A percentile compares a stretch with the other conserved stretches of the same genome.
These are phyloP conservation scores for Todiramphus saurophagus DNA, from an alignment of 2,113 vertebrate genomes.

Conservation along the genomic window DNA sequence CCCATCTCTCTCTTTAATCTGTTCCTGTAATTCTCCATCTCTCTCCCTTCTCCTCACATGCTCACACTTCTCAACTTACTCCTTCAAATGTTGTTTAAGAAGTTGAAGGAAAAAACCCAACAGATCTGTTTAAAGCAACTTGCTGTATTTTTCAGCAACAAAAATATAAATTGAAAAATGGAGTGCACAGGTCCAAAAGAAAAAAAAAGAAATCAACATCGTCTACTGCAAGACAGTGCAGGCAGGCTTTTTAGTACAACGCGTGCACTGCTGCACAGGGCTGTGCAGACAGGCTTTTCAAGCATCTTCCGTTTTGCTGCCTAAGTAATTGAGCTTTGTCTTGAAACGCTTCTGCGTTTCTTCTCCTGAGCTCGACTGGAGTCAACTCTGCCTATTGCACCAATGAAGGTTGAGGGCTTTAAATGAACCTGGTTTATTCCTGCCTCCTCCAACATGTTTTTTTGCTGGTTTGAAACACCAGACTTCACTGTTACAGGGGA, in stretches of 20 bases:
- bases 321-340: background rate
- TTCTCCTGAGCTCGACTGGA: background rate
- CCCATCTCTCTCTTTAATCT: background rate
- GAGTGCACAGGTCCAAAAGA: background rate
- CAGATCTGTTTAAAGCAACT: background rate
- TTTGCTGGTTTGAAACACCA: background rate
- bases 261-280: background rate
- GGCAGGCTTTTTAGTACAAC: background rate
- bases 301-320: background rate
- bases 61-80: background rate
- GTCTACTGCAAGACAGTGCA: background rate
- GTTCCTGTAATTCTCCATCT: background rate
- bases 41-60: background rate
- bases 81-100: background rate
- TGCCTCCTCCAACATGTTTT: background rate
- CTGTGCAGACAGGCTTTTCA: background rate
- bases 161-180: background rate
- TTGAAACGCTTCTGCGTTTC: background rate
- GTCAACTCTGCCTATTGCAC: accelerated
- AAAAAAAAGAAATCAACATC: background rate
- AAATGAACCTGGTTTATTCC: background rate
- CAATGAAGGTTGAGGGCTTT: background rate
- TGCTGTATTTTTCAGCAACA: background rate
- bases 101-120: background rate
- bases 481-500: background rate